Percentiles rank a stretch among this genome's conserved stretches.
These are phyloP conservation scores for Progne subis DNA, from an alignment of 2,113 vertebrate genomes.

Conservation along the genomic window DNA sequence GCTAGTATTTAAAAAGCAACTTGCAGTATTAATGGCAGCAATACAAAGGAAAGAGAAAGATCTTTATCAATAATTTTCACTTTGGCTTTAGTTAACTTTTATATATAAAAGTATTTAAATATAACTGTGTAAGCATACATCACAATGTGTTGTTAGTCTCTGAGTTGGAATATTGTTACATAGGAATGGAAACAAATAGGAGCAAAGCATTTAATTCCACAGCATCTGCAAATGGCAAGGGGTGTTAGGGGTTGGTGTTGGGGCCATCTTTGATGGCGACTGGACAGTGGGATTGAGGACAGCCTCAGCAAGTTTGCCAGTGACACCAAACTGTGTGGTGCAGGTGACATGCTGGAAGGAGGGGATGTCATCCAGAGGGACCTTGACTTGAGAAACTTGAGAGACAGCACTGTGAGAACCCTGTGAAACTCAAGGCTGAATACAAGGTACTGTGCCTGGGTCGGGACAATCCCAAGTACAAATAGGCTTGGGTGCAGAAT, in stretches of 20 bases:
- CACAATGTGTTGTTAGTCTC: background rate
- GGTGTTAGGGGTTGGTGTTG: background rate
- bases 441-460: background rate
- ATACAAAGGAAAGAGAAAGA: constrained; percentile 13
- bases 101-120: background rate
- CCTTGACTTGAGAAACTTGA: background rate
- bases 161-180: background rate
- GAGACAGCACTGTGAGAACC: fast-evolving
- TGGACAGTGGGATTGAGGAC: background rate
- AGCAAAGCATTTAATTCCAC: background rate
- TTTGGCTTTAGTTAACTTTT: background rate
- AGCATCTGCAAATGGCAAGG: background rate
- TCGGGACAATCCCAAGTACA: background rate
- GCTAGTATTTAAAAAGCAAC: background rate
- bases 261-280: fast-evolving
- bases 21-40: background rate
- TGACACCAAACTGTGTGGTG: background rate
- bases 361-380: background rate
- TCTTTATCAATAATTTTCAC: background rate
- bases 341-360: fast-evolving
- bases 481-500: background rate
- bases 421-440: background rate
- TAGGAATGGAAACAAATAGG: background rate
- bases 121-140: background rate
- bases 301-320: background rate